Evolutionary conservation across 2,113 vertebrate species (phyloP), one percentile per base, ranked within the genome.

Genomic region (Actinemys pallida): DNA sequence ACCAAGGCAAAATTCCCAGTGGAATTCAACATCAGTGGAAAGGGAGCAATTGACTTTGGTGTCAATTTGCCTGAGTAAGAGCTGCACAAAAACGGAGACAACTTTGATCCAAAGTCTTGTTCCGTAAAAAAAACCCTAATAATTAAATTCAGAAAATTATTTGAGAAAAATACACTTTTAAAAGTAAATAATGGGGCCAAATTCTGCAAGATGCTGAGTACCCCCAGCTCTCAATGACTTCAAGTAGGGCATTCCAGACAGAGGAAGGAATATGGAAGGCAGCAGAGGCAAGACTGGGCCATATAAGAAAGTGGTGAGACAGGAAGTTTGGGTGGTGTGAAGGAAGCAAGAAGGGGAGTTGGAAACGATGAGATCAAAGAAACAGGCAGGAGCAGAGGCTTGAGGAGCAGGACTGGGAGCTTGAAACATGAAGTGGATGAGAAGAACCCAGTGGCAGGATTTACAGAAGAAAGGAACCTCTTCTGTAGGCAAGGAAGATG

Each of bases 271-370:
- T 19, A 12, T 10, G 13, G 13, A 57, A 39, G 56, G 69, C 39
- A 11, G 13, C 17, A 86, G 0, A 0, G 72, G 6, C 19, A 65
- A 29, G 52, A 49, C 3, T 25, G 2, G 2, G 1, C 17, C 14
- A n/a, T 69, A 14, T 0, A 1, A 53, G 2, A 69, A 4, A 0
- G 0, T 16, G 27, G 12, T 2, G 17, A 88, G 89, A 35, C 12
- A 45, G 20, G 1, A 0, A 87, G 14, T 2, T 42, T 52, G 78
- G 47, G 78, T 80, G 29, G 10, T 47, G n/a, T 1, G 19, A 86
- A 27, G 29, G 0, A 0, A 85, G 27, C 25, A 24, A 79, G 78
- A 35, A 65, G 62, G 62, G 62, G 62, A 65, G 16, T 65, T 65
- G 62, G 31, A 65, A 65, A 65, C 16, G 1, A 85, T 11, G 7